These are phyloP conservation scores for Thunnus albacares DNA, from an alignment of 2,797 vertebrate genomes.

Conservation along the genomic window DNA sequence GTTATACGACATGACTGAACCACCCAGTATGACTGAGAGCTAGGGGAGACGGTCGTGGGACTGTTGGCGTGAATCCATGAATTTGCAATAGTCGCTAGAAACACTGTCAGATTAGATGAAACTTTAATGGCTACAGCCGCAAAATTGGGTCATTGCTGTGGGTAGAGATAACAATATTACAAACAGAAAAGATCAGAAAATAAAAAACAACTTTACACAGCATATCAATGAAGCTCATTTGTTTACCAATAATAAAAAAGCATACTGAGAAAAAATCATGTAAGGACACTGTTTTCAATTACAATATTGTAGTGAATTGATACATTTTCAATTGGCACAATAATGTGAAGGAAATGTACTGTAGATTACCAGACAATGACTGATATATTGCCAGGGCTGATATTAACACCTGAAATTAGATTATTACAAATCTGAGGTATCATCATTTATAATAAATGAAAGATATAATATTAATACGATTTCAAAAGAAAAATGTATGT, in stretches of 20 bases:
- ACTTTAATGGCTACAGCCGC: conserved; percentile 34
- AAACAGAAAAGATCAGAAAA: not conserved
- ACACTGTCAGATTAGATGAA: conserved; percentile 46
- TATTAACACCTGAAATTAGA: not conserved
- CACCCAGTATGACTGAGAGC: conserved; percentile 52
- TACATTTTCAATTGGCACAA: no score
- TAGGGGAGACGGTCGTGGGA: conserved; percentile 6
- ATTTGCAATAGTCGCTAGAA: conserved; percentile 40
- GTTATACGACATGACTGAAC: conserved; percentile 47
- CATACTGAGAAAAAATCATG: not conserved
- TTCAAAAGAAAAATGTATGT: not conserved
- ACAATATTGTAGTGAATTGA: not conserved
- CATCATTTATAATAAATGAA: not conserved
- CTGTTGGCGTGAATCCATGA: conserved; percentile 43
- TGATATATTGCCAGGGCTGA: not conserved
- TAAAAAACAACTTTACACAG: not conserved
- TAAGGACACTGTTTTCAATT: not conserved
- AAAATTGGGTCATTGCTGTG: conserved; percentile 40
- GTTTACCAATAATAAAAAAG: not conserved
- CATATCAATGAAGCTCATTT: not conserved
- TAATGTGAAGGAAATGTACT: not conserved
- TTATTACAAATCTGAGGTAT: not conserved
- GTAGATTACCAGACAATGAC: not conserved
- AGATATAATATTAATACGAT: not conserved
- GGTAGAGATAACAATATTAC: not conserved